Evolutionary conservation across 2,113 vertebrate species (phyloP).

Genomic region (Pedetes capensis): DNA sequence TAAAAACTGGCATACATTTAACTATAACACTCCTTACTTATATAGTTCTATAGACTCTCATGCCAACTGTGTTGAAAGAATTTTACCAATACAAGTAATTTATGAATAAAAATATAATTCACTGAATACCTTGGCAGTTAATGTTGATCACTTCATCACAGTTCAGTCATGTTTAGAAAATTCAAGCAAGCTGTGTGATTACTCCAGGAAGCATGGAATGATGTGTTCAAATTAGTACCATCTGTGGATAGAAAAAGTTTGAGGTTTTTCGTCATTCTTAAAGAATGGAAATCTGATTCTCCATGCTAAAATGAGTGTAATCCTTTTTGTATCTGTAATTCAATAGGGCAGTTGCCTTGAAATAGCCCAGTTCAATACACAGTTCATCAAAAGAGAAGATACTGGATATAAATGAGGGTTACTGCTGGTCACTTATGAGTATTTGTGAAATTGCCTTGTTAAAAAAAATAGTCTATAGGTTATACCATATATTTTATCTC

Average conservation of each 20-base stretch:
- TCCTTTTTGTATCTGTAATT: constrained; percentile 88
- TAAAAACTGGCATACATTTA: constrained; percentile 9
- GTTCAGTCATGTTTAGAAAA: constrained; percentile 85
- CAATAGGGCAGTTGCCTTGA: constrained; percentile 83
- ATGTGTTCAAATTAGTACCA: constrained; percentile 86
- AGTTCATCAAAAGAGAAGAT: constrained; percentile 77
- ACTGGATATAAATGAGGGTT: constrained; percentile 74
- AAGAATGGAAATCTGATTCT: constrained; percentile 87
- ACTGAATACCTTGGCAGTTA: constrained; percentile 73
- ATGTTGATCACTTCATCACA: constrained; percentile 82
- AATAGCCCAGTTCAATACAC: constrained; percentile 74
- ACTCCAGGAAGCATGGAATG: constrained; percentile 83
- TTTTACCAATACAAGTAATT: constrained; percentile 70
- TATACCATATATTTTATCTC: constrained; percentile 46
- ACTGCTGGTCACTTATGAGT: constrained; percentile 68
- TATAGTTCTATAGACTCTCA: neutral
- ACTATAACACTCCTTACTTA: constrained; percentile 13
- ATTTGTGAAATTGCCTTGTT: neutral
- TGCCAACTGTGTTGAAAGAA: constrained; percentile 36
- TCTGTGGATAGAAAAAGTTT: constrained; percentile 82
- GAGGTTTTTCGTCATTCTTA: constrained; percentile 85
- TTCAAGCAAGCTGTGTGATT: constrained; percentile 83
- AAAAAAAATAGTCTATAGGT: neutral
- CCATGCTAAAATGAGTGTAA: constrained; percentile 85
- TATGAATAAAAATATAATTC: constrained; percentile 73